Conservation (phyloP, 2,888 invertebrate genomes). For the Pachydiplax longipennis region DNA sequence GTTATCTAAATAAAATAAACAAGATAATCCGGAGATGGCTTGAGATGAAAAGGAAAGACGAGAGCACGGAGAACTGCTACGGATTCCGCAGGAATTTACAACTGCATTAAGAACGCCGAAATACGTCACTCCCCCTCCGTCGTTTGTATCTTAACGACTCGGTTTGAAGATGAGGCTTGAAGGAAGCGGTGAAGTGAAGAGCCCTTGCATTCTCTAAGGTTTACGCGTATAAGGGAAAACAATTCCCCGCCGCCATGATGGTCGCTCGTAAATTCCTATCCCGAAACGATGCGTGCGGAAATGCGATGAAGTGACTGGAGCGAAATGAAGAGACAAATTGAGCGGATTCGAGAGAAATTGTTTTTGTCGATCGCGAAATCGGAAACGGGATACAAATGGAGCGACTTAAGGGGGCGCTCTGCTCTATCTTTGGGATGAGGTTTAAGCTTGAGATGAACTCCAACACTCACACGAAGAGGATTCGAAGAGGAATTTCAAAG, state of each 20-base stretch:
- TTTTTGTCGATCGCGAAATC: background rate
- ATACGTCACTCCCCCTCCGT: background rate
- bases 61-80: background rate
- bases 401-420: background rate
- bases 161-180: too few species aligned
- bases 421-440: too few species aligned
- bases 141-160: too few species aligned
- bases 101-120: background rate
- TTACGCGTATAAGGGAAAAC: background rate
- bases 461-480: too few species aligned
- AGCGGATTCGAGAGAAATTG: background rate
- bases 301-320: background rate
- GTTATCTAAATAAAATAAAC: too few species aligned
- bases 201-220: background rate
- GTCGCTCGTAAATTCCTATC: slow-evolving; percentile 6
- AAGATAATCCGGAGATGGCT: too few species aligned
- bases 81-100: background rate
- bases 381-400: background rate
- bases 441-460: too few species aligned
- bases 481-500: too few species aligned
- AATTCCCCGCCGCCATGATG: background rate
- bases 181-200: background rate
- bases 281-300: background rate
- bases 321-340: background rate
- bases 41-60: background rate